A percentile compares a stretch with the other conserved stretches of the same genome.
phyloP scores from a whole-genome alignment of 2,797 vertebrate species.

The Sebastes nivosus region DNA sequence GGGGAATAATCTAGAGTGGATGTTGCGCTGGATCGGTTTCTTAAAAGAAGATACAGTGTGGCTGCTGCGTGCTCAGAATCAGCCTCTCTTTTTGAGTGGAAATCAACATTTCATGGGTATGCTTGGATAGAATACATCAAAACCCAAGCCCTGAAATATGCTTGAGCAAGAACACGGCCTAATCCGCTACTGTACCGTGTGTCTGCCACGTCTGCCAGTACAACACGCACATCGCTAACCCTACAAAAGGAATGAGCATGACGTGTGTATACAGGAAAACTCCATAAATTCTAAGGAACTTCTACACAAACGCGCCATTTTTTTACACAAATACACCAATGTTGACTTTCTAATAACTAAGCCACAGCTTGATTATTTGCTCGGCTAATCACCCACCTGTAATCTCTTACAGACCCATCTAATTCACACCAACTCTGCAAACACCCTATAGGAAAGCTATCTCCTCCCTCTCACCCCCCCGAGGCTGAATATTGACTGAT shows the following conservation, averaged over 20 bases:
- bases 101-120: slow-evolving; percentile 50
- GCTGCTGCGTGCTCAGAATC: slow-evolving; percentile 21
- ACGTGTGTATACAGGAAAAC: background rate
- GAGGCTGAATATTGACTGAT: slow-evolving; percentile 71
- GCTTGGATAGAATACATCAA: slow-evolving; percentile 34
- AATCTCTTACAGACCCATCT: slow-evolving; percentile 24
- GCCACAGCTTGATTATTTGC: background rate
- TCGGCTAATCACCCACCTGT: background rate
- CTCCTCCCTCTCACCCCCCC: slow-evolving; percentile 35
- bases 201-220: slow-evolving; percentile 4
- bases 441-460: slow-evolving; percentile 18
- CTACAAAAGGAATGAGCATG: background rate
- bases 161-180: slow-evolving; percentile 59
- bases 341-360: background rate
- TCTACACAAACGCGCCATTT: background rate
- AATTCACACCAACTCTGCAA: slow-evolving; percentile 26
- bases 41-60: slow-evolving; percentile 17
- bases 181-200: slow-evolving; percentile 46
- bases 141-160: slow-evolving; percentile 51
- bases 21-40: slow-evolving; percentile 20
- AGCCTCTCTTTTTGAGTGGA: slow-evolving; percentile 38
- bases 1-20: slow-evolving; percentile 23
- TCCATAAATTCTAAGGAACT: background rate
- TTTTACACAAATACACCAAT: background rate
- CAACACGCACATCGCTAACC: slow-evolving; percentile 24